phyloP scores from a whole-genome alignment of 2,888 invertebrate species.

The Tenthredo mesomela region DNA sequence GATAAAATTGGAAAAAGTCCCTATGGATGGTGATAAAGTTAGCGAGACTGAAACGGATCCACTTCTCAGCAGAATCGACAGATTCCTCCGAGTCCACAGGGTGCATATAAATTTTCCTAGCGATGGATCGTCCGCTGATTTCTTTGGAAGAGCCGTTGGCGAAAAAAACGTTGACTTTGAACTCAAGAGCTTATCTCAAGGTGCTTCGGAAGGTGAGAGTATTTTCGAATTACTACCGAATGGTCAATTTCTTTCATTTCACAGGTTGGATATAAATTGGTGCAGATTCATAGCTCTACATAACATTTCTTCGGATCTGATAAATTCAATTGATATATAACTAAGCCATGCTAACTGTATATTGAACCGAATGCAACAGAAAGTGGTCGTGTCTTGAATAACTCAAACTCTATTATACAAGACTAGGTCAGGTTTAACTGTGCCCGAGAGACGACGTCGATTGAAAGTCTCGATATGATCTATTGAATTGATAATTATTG shows the following conservation, averaged over 20 bases:
- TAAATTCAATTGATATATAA: neutral
- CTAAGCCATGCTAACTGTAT: neutral
- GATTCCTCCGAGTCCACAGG: conserved; percentile 70
- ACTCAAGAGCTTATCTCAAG: conserved; percentile 67
- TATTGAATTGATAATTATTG: neutral
- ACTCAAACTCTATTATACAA: neutral
- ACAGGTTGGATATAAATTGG: neutral
- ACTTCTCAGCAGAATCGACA: conserved; percentile 70
- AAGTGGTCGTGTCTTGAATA: neutral
- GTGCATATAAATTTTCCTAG: conserved; percentile 68
- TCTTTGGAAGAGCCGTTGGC: conserved; percentile 73
- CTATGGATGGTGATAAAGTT: conserved; percentile 56
- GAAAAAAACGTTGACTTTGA: conserved; percentile 69
- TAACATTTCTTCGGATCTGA: neutral
- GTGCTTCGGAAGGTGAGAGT: conserved; percentile 73
- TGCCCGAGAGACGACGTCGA: neutral
- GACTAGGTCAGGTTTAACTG: neutral
- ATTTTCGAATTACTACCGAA: neutral
- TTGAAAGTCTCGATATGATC: neutral
- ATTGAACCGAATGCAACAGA: neutral
- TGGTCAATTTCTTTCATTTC: neutral
- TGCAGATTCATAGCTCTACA: neutral
- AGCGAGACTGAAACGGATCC: conserved; percentile 64
- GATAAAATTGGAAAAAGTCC: conserved; percentile 70
- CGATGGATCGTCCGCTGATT: conserved; percentile 72